A percentile compares a stretch with the other conserved stretches of the same genome.
phyloP scores from a whole-genome alignment of 2,888 invertebrate genomes.

The Drosophila yooni region DNA sequence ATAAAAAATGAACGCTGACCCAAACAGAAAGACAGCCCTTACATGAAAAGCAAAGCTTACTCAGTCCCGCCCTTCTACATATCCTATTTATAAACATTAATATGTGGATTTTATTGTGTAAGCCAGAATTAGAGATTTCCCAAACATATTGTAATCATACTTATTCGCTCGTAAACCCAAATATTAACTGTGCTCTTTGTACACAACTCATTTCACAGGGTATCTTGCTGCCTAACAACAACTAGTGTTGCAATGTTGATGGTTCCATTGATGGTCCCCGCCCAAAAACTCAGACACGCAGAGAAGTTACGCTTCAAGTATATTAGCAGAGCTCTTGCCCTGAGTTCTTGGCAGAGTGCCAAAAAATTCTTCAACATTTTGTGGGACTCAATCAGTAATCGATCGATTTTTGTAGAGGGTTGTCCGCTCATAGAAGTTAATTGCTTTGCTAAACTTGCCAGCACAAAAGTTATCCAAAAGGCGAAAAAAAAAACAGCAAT shows the following conservation, averaged over 20 bases:
- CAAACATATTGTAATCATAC: neutral
- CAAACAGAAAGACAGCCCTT: constrained; percentile 11
- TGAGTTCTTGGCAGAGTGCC: constrained; percentile 36
- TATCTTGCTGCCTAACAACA: constrained; percentile 15
- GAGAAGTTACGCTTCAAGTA: constrained; percentile 54
- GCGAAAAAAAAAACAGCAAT: constrained; percentile 15
- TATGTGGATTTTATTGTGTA: neutral
- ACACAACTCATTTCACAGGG: constrained; percentile 19
- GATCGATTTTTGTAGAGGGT: constrained; percentile 48
- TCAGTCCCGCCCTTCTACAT: neutral
- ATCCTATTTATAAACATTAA: neutral
- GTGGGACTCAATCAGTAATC: constrained; percentile 43
- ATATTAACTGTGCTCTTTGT: neutral
- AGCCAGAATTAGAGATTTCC: neutral
- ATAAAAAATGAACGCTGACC: constrained; percentile 61
- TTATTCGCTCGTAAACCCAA: neutral
- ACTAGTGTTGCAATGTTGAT: neutral
- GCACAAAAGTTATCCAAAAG: constrained; percentile 40
- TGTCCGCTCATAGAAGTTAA: constrained; percentile 50
- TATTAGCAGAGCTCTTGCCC: constrained; percentile 53
- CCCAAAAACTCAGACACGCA: constrained; percentile 26
- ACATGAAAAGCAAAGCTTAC: constrained; percentile 5
- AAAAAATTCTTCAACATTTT: constrained; percentile 34
- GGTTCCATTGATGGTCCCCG: constrained; percentile 17
- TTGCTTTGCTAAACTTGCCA: constrained; percentile 63